Percentiles rank a stretch among this genome's conserved stretches.
phyloP scores from a whole-genome alignment of 1,140 invertebrate species.

The Laupala kohalensis region DNA sequence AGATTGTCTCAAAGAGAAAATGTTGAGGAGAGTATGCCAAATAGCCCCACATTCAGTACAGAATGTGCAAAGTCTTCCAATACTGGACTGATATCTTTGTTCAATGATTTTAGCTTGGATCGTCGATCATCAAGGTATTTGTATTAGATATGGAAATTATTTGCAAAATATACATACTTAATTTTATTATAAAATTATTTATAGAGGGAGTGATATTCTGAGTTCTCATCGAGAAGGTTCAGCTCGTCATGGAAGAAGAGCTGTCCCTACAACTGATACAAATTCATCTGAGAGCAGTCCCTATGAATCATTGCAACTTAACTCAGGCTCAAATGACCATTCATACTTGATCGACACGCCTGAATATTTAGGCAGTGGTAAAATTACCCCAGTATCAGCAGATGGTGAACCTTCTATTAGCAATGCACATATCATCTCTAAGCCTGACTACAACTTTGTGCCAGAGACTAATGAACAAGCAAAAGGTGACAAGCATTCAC shows the following conservation, averaged over 20 bases:
- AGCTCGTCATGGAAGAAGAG: slow-evolving; percentile 8
- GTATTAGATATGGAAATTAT: neutral
- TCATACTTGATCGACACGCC: neutral
- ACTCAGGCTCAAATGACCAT: neutral
- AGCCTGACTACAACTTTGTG: neutral
- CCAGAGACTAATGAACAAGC: neutral
- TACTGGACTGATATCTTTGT: neutral
- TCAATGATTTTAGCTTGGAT: neutral
- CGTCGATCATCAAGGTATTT: neutral
- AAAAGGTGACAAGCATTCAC: neutral
- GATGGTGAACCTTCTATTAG: neutral
- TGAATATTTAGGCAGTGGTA: neutral
- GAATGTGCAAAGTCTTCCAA: neutral
- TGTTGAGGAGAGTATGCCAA: neutral
- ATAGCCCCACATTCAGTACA: neutral
- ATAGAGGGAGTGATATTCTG: neutral
- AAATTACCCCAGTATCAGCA: neutral
- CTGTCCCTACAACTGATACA: neutral
- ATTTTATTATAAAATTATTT: neutral
- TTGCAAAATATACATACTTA: neutral
- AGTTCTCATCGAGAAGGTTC: slow-evolving; percentile 2
- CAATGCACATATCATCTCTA: neutral
- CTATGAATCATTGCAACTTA: neutral
- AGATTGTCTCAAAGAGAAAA: slow-evolving; percentile 1
- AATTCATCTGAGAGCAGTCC: slow-evolving; percentile 10